Conservation (phyloP, 2,113 vertebrate species). For the Centropus unirufus region DNA sequence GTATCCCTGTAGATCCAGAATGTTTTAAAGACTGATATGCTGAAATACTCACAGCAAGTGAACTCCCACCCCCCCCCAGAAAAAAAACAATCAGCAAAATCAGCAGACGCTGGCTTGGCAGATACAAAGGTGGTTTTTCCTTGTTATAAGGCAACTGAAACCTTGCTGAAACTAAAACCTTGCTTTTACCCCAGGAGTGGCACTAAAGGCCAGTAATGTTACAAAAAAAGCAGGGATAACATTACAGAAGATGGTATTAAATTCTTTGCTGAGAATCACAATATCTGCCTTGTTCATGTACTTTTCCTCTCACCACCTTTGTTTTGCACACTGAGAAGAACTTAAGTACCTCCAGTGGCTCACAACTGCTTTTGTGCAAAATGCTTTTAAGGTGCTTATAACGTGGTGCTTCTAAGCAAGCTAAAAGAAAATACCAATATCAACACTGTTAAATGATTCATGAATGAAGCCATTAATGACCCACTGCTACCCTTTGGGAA, state of each 20-base stretch:
- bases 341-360: constrained; percentile 16
- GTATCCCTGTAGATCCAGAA: neutral
- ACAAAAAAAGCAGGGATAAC: neutral
- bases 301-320: neutral
- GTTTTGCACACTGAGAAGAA: neutral
- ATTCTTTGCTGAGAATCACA: neutral
- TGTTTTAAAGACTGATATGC: neutral
- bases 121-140: neutral
- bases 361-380: constrained; percentile 58
- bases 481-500: constrained; percentile 23
- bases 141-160: neutral
- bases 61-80: neutral
- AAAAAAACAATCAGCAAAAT: too few species aligned
- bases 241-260: neutral
- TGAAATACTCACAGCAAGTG: neutral
- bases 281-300: neutral
- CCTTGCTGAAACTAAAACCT: neutral
- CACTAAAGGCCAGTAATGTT: neutral
- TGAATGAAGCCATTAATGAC: constrained; percentile 42
- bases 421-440: constrained; percentile 37
- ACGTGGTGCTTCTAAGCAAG: constrained; percentile 35
- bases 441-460: constrained; percentile 49
- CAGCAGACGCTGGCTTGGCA: neutral
- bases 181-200: neutral
- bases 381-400: constrained; percentile 67